phyloP scores from a whole-genome alignment of 2,888 invertebrate species.

The Empis stercorea region DNA sequence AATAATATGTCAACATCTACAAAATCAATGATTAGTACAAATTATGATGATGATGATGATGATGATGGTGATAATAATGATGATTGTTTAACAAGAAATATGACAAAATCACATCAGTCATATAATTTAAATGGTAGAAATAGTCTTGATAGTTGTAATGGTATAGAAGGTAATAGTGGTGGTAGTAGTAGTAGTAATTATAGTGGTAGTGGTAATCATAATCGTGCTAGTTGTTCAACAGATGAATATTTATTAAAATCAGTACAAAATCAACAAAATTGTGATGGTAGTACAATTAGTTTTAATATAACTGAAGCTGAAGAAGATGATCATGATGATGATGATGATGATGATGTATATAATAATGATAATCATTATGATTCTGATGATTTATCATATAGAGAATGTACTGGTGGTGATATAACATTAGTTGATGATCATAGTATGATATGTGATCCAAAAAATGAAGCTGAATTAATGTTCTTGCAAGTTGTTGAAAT shows the following conservation, averaged over 20 bases:
- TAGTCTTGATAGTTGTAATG: not conserved
- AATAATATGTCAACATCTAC: constrained; percentile 13
- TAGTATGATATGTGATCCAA: constrained; percentile 32
- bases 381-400: constrained; percentile 26
- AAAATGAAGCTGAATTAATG: constrained; percentile 37
- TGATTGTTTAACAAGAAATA: constrained; percentile 1
- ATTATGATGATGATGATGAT: constrained; percentile 4
- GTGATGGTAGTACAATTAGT: not conserved
- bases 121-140: not conserved
- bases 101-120: constrained; percentile 7
- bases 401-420: constrained; percentile 23
- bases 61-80: constrained; percentile 3
- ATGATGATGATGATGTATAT: constrained; percentile 12
- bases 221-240: not conserved
- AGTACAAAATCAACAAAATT: not conserved
- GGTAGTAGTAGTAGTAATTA: not conserved
- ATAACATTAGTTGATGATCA: constrained; percentile 34
- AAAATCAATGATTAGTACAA: constrained; percentile 12
- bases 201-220: not conserved
- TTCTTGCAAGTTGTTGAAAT: constrained; percentile 35
- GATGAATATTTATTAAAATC: not conserved
- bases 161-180: not conserved
- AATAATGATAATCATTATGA: constrained; percentile 22
- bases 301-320: constrained; percentile 5
- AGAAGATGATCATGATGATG: constrained; percentile 7